Evolutionary conservation across 2,797 vertebrate genomes (phyloP), one percentile per base, ranked within the genome.

Genomic region (Pterois miles): DNA sequence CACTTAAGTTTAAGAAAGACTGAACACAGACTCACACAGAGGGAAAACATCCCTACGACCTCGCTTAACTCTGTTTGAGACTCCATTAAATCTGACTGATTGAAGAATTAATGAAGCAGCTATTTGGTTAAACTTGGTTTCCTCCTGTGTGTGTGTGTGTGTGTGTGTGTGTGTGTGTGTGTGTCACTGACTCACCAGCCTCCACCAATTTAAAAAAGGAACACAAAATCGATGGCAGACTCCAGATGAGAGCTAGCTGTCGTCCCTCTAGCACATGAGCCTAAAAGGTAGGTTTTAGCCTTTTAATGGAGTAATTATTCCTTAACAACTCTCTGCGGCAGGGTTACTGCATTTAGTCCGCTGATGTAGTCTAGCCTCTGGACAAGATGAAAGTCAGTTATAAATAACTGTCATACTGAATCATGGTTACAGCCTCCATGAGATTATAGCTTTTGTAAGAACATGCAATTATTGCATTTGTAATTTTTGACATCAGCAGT

Each of bases 51-150:
- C 29, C 34, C 18, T 6, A 43, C 1, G 36, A 65, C 56, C 16
- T 20, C 25, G 23, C 62, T 68, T 59, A 57, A 80, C 75, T 84
- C 67, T 1, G 27, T 73, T 65, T 68, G 43, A 86, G 60, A 76
- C 65, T 78, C 73, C 57, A 86, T 90, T 77, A 87, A 82, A 74
- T 52, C 74, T 13, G 54, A 54, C 54, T 82, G 77, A 88, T 86
- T 81, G 62, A 82, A 80, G 73, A 88, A 80, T 84, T 83, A 91
- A 89, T 74, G 68, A 84, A 85, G 85, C 81, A 76, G 81, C 56
- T 50, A 27, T 76, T 76, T 83, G 50, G 65, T 72, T 81, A 82
- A 89, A 67, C 73, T 71, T 69, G 31, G 8, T 71, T 65, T 54
- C 25, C 22, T 69, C 20, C 9, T 56, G 58, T 50, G 29, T 36